Evolutionary conservation across 1,140 invertebrate species (phyloP), one percentile per base, ranked within the genome.

Genomic region (Muscidifurax raptorellus): DNA sequence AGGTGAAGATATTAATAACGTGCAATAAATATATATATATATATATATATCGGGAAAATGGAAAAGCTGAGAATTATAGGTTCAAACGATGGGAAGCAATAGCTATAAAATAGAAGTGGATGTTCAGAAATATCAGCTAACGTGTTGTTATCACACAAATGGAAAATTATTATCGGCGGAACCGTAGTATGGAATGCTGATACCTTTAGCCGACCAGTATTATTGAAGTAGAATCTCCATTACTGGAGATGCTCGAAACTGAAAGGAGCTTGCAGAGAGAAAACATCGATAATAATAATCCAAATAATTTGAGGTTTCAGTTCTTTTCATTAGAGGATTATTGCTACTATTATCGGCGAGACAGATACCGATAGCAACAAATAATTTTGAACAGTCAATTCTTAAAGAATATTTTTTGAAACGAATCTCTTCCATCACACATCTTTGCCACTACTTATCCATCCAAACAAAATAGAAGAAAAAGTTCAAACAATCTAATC

Each of bases 221-320:
- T 59, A 59, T 77, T 15, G 52, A 59, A 77, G 75, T 30, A 18
- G 75, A 59, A 59, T 77, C 25, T 77, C 13, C 13, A 52, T 77
- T 44, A 30, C 59, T 22, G 44, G 52, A 27, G 52, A 47, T 28
- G 28, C 47, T 76, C 15, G 44, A 76, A 47, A 27, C 40, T 13
- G 44, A 27, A 18, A 47, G 22, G 52, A 18, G 52, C 15, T 59
- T 22, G 4, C n/a, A n/a, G 28, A 4, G 12, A 12, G 10, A 47
- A 44, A 76, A 36, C 6, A 36, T 1, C 36, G 13, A 36, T 40
- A 28, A 76, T 40, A 28, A 76, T 10, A 47, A 76, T 76, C 44
- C 18, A 47, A 47, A 25, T 25, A 27, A 47, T 47, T 25, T 10
- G 1, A 5, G 44, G 25, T 15, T 64, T 64, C 52, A 59, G n/a